Percentiles rank a stretch among this genome's conserved stretches.
Conservation (phyloP, 2,888 invertebrate species). For the Aethes cnicana region DNA sequence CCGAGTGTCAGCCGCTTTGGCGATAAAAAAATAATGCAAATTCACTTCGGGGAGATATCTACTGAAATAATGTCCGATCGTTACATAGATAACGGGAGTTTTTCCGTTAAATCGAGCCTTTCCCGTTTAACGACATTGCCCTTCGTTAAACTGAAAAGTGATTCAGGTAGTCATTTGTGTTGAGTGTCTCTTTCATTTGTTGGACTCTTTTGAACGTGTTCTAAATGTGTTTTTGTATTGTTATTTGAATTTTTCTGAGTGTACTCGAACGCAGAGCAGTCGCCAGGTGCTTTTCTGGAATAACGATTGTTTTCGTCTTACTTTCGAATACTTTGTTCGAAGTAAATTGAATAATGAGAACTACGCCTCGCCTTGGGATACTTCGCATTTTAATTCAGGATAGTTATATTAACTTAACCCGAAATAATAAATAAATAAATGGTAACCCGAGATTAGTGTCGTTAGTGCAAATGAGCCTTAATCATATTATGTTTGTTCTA, state of each 20-base stretch:
- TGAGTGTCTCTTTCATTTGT: constrained; percentile 71
- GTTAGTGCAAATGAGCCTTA: no score
- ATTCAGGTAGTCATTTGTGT: constrained; percentile 73
- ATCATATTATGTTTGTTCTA: no score
- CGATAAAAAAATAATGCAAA: constrained; percentile 77
- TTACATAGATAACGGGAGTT: constrained; percentile 70
- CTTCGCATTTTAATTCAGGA: no score
- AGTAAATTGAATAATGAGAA: no score
- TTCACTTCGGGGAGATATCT: constrained; percentile 58
- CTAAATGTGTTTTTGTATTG: constrained; percentile 56
- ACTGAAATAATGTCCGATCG: constrained; percentile 67
- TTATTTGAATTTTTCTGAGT: constrained; percentile 46
- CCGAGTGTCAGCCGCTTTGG: constrained; percentile 60
- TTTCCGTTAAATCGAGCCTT: constrained; percentile 73
- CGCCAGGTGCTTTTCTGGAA: neutral
- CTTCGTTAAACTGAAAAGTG: constrained; percentile 67
- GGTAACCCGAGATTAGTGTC: no score
- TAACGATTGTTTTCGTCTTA: constrained; percentile 8
- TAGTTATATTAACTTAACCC: no score
- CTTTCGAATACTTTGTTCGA: no score
- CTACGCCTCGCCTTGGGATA: no score
- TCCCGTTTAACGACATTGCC: constrained; percentile 64
- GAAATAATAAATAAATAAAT: no score
- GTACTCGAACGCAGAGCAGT: neutral
- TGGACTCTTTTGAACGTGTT: constrained; percentile 52